A percentile compares a stretch with the other conserved stretches of the same genome.
Evolutionary conservation across 2,888 invertebrate genomes (phyloP).

Genomic region (Ophion obscuratus): DNA sequence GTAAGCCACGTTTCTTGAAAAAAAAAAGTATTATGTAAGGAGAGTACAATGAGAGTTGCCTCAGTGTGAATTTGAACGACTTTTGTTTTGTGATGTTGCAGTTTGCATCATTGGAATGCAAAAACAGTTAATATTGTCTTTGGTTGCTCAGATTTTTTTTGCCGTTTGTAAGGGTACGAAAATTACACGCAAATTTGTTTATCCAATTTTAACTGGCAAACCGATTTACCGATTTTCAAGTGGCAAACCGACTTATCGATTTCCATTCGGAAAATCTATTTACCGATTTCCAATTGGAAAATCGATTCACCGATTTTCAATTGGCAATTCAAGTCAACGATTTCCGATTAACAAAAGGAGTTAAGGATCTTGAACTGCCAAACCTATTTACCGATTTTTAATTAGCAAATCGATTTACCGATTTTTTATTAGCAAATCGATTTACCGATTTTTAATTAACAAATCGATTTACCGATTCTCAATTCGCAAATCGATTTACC

Average conservation of each 20-base stretch:
- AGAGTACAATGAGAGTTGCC: not conserved
- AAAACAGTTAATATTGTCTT: no score
- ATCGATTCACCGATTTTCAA: not conserved
- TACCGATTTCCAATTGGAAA: not conserved
- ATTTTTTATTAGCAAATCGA: no score
- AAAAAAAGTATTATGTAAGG: not conserved
- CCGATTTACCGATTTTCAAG: not conserved
- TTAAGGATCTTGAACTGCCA: no score
- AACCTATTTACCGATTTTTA: no score
- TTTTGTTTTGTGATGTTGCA: no score
- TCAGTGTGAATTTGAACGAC: no score
- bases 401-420: no score
- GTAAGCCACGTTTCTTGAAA: constrained; percentile 15
- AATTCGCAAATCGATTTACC: not conserved
- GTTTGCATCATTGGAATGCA: no score
- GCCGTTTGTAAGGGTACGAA: no score
- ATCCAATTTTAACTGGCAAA: not conserved
- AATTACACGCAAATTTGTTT: not conserved
- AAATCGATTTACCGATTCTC: no score
- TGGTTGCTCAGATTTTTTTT: no score
- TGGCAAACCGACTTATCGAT: not conserved
- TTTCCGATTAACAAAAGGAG: not conserved
- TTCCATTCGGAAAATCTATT: not conserved
- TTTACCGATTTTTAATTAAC: no score
- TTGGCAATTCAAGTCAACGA: not conserved